These are phyloP conservation scores for Tethya wilhelma DNA, from an alignment of 37 sponge, comb jelly and placozoan species.

Conservation along the genomic window DNA sequence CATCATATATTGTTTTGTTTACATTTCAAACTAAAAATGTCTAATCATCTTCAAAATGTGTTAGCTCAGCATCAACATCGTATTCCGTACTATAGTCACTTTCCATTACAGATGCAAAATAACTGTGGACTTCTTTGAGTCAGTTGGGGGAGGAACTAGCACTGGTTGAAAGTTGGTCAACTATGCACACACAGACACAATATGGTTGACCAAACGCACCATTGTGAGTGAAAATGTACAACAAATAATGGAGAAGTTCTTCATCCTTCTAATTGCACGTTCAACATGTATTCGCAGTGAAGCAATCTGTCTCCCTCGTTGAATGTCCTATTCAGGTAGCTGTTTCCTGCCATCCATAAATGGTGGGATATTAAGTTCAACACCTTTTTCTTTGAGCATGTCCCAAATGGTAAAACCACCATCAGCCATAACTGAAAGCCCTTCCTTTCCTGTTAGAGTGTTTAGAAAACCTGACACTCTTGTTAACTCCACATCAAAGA, in stretches of 20 bases:
- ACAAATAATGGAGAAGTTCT: conserved; percentile 30
- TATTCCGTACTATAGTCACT: too few species aligned
- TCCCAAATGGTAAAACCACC: conserved; percentile 71
- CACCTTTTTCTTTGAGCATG: conserved; percentile 28
- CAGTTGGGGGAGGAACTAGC: conserved; percentile 17
- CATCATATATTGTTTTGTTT: not conserved
- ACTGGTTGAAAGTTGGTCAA: conserved; percentile 41
- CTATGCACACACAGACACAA: conserved; percentile 33
- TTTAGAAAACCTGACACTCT: conserved; percentile 24
- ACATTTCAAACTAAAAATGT: not conserved
- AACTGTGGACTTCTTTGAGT: conserved; percentile 13
- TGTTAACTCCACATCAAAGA: conserved; percentile 10
- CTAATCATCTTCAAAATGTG: not conserved
- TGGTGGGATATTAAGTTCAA: conserved; percentile 66
- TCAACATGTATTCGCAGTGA: too few species aligned
- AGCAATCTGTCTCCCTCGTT: too few species aligned
- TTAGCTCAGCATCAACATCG: conserved; percentile 28
- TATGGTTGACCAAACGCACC: conserved; percentile 31
- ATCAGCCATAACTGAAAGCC: conserved; percentile 64
- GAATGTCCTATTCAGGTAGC: too few species aligned
- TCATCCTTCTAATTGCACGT: conserved; percentile 35
- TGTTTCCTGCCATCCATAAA: conserved; percentile 52
- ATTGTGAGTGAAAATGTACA: conserved; percentile 22
- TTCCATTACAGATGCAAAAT: conserved; percentile 23
- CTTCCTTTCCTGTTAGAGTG: conserved; percentile 36